Evolutionary conservation across 2,113 vertebrate species (phyloP).

Genomic region (Syngnathoides biaculeatus): DNA sequence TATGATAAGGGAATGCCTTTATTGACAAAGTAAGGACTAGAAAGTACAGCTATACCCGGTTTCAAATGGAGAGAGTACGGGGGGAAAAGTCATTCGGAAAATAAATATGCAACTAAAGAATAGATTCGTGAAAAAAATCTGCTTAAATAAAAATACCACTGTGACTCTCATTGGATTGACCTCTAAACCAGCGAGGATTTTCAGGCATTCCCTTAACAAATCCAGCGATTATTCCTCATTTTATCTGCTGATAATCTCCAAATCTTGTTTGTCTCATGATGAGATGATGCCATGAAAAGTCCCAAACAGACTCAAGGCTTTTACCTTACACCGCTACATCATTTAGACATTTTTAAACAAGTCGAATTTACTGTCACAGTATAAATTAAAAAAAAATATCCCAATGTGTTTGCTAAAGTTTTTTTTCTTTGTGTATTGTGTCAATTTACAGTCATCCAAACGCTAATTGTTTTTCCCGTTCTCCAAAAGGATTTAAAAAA

Average conservation of each 20-base stretch:
- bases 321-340: neutral
- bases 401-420: no score
- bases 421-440: no score
- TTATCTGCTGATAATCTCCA: conserved; percentile 53
- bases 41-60: no score
- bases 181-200: conserved; percentile 51
- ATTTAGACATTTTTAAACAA: conserved; percentile 10
- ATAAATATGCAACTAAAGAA: no score
- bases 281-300: conserved; percentile 50
- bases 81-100: no score
- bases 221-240: conserved; percentile 54
- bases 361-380: neutral
- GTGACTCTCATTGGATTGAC: conserved; percentile 39
- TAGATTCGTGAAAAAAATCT: conserved; percentile 14
- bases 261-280: conserved; percentile 59
- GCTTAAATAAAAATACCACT: neutral
- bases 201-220: conserved; percentile 54
- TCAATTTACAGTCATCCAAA: no score
- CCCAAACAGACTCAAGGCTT: conserved; percentile 41
- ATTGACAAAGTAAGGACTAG: no score
- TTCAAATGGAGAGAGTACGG: no score
- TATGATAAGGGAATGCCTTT: no score
- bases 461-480: no score
- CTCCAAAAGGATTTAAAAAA: no score
- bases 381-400: no score